Base-by-base conservation (phyloP, 1,140 invertebrate species). In the Platyura marginata region DNA sequence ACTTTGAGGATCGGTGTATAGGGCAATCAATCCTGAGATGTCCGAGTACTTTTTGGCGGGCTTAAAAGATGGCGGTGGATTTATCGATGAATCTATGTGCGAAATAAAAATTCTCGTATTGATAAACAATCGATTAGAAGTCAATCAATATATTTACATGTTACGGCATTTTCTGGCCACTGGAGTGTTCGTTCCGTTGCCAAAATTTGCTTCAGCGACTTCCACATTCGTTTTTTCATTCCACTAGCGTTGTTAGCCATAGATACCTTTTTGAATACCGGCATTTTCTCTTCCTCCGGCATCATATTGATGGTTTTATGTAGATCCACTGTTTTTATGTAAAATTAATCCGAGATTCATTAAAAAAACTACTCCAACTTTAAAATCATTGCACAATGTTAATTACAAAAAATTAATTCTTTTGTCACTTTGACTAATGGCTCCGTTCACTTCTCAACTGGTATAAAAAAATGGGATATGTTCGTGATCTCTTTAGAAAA, bases 1-100 rank as follows among this genome's bases (percentile, higher is more conserved):
- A 10, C 84, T 90, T 54, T 90, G 81, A 18, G 89, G 83, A 70
- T 93, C 88, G 49, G 81, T 82, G 52, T 93, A 95, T 37, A 79
- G 79, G 37, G 87, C 83, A 40, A 76, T 73, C 41, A 93, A 55
- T 1, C 89, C 89, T 49, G 86, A 91, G 42, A 93, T 79, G 57
- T 94, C 90, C 0, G 89, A 93, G 63, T 93, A 93, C 54, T 92
- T 93, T 57, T 91, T 91, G 2, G 83, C 74, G 20, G 89, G 90
- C 59, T 77, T 81, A 49, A 91, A 87, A 43, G 86, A 86, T 29
- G 88, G 87, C 16, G 87, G 87, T 23, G 86, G 86, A 66, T 91
- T 89, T 45, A 94, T 81, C 33, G 74, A 76, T 54, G 77, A 79
- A 62, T 86, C 81, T 84, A 54, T 10, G 11, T n/a, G 8, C 10